Conservation (phyloP, 2,888 invertebrate species). For the Masnerella sp. region DNA sequence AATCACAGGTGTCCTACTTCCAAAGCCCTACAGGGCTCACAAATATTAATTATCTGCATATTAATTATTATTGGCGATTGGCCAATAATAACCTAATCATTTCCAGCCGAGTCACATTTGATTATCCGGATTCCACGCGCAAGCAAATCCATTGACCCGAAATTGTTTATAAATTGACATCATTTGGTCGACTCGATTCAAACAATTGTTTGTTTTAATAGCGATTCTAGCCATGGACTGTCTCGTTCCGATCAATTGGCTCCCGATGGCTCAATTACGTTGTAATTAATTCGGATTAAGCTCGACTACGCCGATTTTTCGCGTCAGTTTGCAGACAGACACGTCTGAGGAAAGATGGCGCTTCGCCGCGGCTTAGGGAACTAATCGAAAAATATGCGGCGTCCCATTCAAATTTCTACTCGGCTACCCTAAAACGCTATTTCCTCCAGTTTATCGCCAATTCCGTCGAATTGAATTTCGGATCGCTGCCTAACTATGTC, state of each 20-base stretch:
- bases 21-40: neutral
- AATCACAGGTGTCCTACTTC: neutral
- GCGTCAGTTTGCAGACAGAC: too few relatives aligned
- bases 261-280: too few relatives aligned
- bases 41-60: slow-evolving; percentile 18
- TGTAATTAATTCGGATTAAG: too few relatives aligned
- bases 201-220: neutral
- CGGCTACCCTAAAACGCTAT: slow-evolving; percentile 36
- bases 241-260: too few relatives aligned
- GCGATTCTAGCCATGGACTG: too few relatives aligned
- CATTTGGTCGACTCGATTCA: neutral
- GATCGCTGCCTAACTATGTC: slow-evolving; percentile 36
- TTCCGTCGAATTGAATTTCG: slow-evolving; percentile 36
- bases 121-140: neutral
- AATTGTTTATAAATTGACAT: slow-evolving; percentile 8
- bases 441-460: slow-evolving; percentile 45
- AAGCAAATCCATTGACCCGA: neutral
- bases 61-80: slow-evolving; percentile 9
- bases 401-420: slow-evolving; percentile 41
- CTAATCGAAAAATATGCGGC: slow-evolving; percentile 12
- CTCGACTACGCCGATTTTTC: too few relatives aligned
- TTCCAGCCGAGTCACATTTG: neutral
- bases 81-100: slow-evolving; percentile 10
- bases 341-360: too few relatives aligned
- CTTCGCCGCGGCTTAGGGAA: neutral